phyloP scores from a whole-genome alignment of 2,888 invertebrate species.

The Epirrhoe tristata region DNA sequence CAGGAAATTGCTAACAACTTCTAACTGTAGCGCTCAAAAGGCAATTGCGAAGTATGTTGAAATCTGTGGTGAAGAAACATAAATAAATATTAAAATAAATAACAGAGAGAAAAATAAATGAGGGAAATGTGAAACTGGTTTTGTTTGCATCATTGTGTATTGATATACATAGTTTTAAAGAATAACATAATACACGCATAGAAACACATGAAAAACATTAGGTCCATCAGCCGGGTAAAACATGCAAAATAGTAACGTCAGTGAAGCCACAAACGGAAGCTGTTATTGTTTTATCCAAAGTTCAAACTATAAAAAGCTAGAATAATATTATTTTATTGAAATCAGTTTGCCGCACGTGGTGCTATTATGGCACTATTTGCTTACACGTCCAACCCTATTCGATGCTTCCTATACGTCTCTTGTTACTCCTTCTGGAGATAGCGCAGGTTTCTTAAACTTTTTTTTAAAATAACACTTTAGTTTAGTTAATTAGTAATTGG shows the following conservation, averaged over 20 bases:
- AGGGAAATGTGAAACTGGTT: too few species aligned
- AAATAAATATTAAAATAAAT: too few species aligned
- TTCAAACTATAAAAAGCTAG: constrained; percentile 13
- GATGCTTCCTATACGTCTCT: constrained; percentile 54
- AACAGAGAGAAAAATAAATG: too few species aligned
- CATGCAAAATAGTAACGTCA: too few species aligned
- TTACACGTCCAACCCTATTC: constrained; percentile 42
- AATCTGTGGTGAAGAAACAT: constrained; percentile 10
- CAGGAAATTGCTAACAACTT: constrained; percentile 75
- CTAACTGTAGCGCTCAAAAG: constrained; percentile 62
- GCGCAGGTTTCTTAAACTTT: constrained; percentile 30
- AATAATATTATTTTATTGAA: constrained; percentile 20
- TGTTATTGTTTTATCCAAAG: neutral
- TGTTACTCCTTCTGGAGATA: constrained; percentile 60
- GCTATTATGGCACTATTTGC: constrained; percentile 45
- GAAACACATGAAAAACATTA: too few species aligned
- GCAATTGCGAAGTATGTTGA: constrained; percentile 40
- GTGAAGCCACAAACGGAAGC: neutral
- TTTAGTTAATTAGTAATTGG: neutral
- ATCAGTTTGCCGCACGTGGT: constrained; percentile 17
- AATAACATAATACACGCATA: too few species aligned
- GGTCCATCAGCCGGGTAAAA: too few species aligned
- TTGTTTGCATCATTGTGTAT: too few species aligned
- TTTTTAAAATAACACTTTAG: neutral
- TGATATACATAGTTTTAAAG: too few species aligned